Evolutionary conservation across 1,140 invertebrate species (phyloP).

Genomic region (Aphelenchoides besseyi): DNA sequence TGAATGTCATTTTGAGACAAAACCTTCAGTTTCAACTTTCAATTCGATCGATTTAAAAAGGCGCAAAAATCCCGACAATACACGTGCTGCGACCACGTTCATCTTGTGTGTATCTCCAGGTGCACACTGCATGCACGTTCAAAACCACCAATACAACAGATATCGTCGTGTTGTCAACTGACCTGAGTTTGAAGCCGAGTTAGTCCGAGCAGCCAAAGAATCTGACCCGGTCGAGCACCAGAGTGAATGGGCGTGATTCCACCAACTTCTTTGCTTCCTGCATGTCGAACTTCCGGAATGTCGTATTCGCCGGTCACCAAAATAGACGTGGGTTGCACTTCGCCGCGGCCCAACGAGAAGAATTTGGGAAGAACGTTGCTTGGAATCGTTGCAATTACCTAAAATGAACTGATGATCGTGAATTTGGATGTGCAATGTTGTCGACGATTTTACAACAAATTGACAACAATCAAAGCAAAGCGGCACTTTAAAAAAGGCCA

Average conservation of each 20-base stretch:
- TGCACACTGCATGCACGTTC: too few species aligned
- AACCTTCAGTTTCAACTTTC: too few species aligned
- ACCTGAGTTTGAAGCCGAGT: constrained; percentile 99
- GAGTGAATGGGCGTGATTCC: constrained; percentile 78
- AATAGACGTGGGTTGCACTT: constrained; percentile 60
- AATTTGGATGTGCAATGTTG: constrained; percentile 70
- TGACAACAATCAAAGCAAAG: constrained; percentile 14
- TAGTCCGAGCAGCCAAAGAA: constrained; percentile 95
- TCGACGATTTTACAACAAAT: background rate
- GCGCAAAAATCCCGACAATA: too few species aligned
- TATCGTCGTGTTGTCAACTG: too few species aligned
- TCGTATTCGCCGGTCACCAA: constrained; percentile 62
- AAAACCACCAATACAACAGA: too few species aligned
- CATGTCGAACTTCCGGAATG: constrained; percentile 45
- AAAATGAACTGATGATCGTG: constrained; percentile 7
- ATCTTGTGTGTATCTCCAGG: too few species aligned
- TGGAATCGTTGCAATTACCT: constrained; percentile 61
- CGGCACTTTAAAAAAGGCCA: too few species aligned
- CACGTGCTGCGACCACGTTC: too few species aligned
- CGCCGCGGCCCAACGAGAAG: constrained; percentile 59
- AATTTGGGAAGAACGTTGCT: constrained; percentile 59
- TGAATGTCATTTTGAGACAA: background rate
- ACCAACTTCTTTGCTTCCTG: constrained; percentile 65
- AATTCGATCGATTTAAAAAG: too few species aligned
- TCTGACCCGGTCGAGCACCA: constrained; percentile 85